phyloP scores from a whole-genome alignment of 2,797 vertebrate species.

The Tangara arthus region DNA sequence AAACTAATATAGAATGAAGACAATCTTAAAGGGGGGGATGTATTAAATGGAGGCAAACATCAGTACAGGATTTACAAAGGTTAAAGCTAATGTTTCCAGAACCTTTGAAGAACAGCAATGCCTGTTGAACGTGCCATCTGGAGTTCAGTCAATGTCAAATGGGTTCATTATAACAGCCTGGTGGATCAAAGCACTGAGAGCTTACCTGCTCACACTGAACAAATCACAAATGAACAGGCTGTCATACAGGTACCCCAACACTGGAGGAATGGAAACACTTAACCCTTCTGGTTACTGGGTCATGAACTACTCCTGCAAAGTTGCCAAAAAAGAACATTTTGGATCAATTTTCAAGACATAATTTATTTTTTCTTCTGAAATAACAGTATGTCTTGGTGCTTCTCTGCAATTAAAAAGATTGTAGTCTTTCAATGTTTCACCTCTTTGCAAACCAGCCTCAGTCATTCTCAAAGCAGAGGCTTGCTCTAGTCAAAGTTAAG shows the following conservation, averaged over 20 bases:
- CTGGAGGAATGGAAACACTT: neutral
- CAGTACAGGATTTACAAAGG: neutral
- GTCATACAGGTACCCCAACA: neutral
- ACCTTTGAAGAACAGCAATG: neutral
- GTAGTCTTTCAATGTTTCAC: neutral
- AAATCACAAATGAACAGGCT: neutral
- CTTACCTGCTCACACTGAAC: neutral
- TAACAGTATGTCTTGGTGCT: neutral
- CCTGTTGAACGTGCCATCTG: neutral
- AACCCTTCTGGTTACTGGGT: neutral
- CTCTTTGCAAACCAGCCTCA: neutral
- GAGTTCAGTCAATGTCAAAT: neutral
- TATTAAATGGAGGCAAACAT: neutral
- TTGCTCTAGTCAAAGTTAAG: neutral
- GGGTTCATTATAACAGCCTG: neutral
- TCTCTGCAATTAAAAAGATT: neutral
- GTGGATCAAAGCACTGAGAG: neutral
- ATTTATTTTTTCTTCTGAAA: neutral
- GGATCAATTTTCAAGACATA: neutral
- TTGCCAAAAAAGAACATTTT: neutral
- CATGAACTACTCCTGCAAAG: neutral
- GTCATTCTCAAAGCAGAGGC: neutral
- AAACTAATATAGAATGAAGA: neutral
- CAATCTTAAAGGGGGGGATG: neutral
- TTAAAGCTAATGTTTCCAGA: neutral